Base-by-base conservation (phyloP, 2,888 invertebrate species). In the Dicranocentrus wangi region DNA sequence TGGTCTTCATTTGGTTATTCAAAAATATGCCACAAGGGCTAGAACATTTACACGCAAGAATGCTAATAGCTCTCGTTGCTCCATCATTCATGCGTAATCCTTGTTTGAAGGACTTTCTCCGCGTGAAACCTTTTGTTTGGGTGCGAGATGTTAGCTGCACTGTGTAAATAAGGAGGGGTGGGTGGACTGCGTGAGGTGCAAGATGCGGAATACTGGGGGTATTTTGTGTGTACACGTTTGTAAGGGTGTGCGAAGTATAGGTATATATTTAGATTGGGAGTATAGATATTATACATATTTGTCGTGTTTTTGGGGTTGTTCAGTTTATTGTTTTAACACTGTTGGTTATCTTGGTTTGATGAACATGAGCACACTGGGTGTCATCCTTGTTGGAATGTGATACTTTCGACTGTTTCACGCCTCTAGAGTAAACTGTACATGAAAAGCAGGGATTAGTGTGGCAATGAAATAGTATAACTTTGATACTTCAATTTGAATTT, bases 41-140 rank as follows among this genome's bases (percentile, higher is more conserved):
- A 28, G 60, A 66, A 42, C 58, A 65, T 58, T 68, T 76, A 58
- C 68, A 76, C 60, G 66, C 58, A 27, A 58, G 39, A 76, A 58
- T 28, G 68, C 58, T 65, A 68, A 76, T 58, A 68, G 68, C 43
- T 25, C 21, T 13, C 21, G 23, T 7, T 60, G n/a, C 28, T 51
- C 27, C 32, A 28, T 66, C 75, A 66, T 32, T 75, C 65, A 66
- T 28, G 65, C 58, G 75, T 63, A 60, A 76, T 76, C 32, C 43
- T 28, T 27, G 28, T 55, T 17, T 66, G 75, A 76, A 76, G 66
- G 68, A 76, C 75, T 76, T 76, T 76, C 75, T 68, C 68, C 60
- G 21, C 58, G 53, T 72, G 51, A 47, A 72, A 72, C 10, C 17
- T 10, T 3, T 51, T n/a, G 51, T n/a, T 10, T 39, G 39, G 39